Conservation (phyloP, 2,888 invertebrate species). For the Hypomecis punctinalis region DNA sequence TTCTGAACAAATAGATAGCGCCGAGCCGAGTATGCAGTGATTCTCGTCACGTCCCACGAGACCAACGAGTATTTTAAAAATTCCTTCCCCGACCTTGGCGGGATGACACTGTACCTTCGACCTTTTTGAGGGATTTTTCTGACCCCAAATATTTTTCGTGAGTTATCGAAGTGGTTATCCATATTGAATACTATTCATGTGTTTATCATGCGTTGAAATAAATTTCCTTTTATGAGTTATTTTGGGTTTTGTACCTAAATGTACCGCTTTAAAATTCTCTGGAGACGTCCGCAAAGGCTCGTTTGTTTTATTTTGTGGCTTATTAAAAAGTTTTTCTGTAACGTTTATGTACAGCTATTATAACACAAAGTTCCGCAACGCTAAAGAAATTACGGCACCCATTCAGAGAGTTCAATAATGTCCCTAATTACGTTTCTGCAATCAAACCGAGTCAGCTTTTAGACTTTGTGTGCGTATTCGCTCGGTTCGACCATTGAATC, state of each 20-base stretch:
- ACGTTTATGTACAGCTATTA: not conserved
- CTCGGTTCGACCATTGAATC: slow-evolving; percentile 61
- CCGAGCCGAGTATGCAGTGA: slow-evolving; percentile 54
- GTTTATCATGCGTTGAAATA: not conserved
- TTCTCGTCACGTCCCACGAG: slow-evolving; percentile 68
- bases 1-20: slow-evolving; percentile 55
- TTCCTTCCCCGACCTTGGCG: slow-evolving; percentile 55
- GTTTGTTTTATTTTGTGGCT: too few relatives aligned
- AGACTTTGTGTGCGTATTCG: slow-evolving; percentile 55
- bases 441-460: slow-evolving; percentile 44
- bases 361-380: not conserved
- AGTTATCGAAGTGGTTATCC: slow-evolving; percentile 13
- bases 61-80: slow-evolving; percentile 67
- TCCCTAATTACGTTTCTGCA: slow-evolving; percentile 41
- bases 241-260: not conserved
- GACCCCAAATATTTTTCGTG: slow-evolving; percentile 37
- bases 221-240: not conserved
- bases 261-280: not conserved
- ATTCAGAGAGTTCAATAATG: slow-evolving; percentile 31
- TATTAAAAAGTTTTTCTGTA: too few relatives aligned
- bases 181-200: slow-evolving; percentile 22
- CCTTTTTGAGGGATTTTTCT: slow-evolving; percentile 33
- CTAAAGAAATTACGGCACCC: slow-evolving; percentile 19
- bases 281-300: too few relatives aligned
- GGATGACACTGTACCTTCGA: slow-evolving; percentile 40